Evolutionary conservation across 1,140 invertebrate species (phyloP), one percentile per base, ranked within the genome.

Genomic region (Conopomorpha cramerella): DNA sequence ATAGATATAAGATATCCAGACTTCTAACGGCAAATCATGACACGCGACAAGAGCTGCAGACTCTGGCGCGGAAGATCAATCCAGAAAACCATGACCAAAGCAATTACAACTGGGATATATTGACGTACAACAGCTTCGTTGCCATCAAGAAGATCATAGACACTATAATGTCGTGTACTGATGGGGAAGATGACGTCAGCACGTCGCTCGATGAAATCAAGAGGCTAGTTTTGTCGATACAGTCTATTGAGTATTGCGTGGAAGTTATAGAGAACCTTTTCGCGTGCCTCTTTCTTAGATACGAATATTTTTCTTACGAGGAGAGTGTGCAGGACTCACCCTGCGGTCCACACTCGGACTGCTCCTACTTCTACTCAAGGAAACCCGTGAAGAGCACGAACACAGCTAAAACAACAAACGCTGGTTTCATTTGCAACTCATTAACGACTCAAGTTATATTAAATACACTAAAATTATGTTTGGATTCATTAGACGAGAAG

Each of bases 191-290:
- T 16, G 57, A 58, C 35, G 56, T 68, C 15, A 49, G 39, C n/a
- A 50, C 46, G 26, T 63, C 58, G 8, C 47, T 78, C 30, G 71
- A 78, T 37, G 76, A 78, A 27, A 53, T 77, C 11, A 77, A 73
- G 51, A 46, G 67, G 7, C 48, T 78, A 16, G 46, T 74, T 18
- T 51, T 71, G 36, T 71, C 67, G 29, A 61, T 78, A 19, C 54
- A 70, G 34, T 71, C 76, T 11, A 36, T 72, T 12, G 51, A 62
- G 31, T 70, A 57, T 42, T 67, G 66, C 32, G 50, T 78, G 30
- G 73, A 78, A 64, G 56, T 74, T 1, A 65, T 78, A 38, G 70
- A 77, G 45, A 77, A 73, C 31, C 72, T 78, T 44, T 78, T 76
- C 41, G 56, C 72, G 2, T 77, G 73, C 44, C 52, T 78, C 8